A percentile compares a stretch with the other conserved stretches of the same genome.
These are phyloP conservation scores for Lordiphosa andalusiaca DNA, from an alignment of 2,888 invertebrate genomes.

Conservation along the genomic window DNA sequence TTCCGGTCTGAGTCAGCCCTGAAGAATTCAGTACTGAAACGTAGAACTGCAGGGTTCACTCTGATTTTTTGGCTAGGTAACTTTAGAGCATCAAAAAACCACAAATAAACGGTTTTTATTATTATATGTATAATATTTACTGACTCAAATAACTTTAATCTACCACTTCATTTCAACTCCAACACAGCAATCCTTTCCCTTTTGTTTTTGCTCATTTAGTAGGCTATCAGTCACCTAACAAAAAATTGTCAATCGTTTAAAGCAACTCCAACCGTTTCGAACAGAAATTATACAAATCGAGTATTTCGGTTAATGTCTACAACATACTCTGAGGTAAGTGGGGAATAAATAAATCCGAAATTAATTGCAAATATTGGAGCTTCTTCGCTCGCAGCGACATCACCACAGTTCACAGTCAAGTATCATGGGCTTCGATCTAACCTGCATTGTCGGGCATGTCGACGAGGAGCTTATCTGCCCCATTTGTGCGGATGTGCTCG, in stretches of 20 bases:
- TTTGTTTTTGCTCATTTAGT: not conserved
- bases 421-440: constrained; percentile 57
- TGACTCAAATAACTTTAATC: too few relatives aligned
- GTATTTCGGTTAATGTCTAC: constrained; percentile 12
- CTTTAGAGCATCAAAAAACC: too few relatives aligned
- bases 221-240: constrained; percentile 12
- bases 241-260: constrained; percentile 16
- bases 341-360: not conserved
- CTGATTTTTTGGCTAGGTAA: too few relatives aligned
- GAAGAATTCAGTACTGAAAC: too few relatives aligned
- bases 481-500: constrained; percentile 55
- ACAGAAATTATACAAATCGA: constrained; percentile 39
- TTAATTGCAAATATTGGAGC: not conserved
- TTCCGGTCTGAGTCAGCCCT: too few relatives aligned
- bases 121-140: too few relatives aligned
- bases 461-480: constrained; percentile 61
- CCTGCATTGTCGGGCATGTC: constrained; percentile 45
- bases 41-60: too few relatives aligned
- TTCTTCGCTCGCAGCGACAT: constrained; percentile 9
- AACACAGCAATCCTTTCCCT: too few relatives aligned
- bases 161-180: too few relatives aligned
- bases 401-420: not conserved
- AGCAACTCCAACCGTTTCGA: constrained; percentile 36
- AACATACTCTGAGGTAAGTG: constrained; percentile 11
- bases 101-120: too few relatives aligned